A percentile compares a stretch with the other conserved stretches of the same genome.
Conservation (phyloP, 1,140 invertebrate genomes). For the Aricia agestis region DNA sequence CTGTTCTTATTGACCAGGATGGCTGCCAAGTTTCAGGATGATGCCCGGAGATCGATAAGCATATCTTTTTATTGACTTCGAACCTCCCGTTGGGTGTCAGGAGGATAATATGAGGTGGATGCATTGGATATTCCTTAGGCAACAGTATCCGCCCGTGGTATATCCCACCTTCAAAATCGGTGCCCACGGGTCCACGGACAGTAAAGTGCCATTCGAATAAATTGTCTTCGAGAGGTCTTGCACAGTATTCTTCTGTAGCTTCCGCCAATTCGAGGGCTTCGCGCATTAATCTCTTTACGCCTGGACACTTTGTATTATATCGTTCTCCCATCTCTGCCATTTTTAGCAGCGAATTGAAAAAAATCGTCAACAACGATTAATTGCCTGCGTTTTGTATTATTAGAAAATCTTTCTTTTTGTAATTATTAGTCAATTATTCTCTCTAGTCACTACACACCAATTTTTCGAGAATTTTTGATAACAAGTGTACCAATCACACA, state of each 20-base stretch:
- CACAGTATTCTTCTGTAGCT: constrained; percentile 93
- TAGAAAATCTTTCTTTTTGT: background rate
- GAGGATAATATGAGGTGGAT: constrained; percentile 96
- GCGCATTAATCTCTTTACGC: constrained; percentile 95
- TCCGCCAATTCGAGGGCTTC: constrained; percentile 92
- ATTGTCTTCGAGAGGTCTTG: constrained; percentile 95
- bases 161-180: constrained; percentile 92
- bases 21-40: constrained; percentile 98
- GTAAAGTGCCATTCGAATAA: constrained; percentile 99
- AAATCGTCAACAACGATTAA: background rate
- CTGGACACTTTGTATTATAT: constrained; percentile 76
- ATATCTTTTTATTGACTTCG: constrained; percentile 96
- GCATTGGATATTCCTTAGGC: constrained; percentile 97
- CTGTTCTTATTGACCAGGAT: constrained; percentile 97
- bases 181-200: constrained; percentile 89
- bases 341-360: constrained; percentile 27
- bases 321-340: constrained; percentile 64
- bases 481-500: constrained; percentile 36
- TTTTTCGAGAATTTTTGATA: constrained; percentile 9
- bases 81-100: constrained; percentile 97
- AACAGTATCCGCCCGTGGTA: constrained; percentile 95
- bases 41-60: constrained; percentile 96
- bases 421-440: background rate
- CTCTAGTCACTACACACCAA: constrained; percentile 9
- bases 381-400: background rate